A percentile compares a stretch with the other conserved stretches of the same genome.
Conservation (phyloP, 1,140 invertebrate genomes). For the Physella acuta region DNA sequence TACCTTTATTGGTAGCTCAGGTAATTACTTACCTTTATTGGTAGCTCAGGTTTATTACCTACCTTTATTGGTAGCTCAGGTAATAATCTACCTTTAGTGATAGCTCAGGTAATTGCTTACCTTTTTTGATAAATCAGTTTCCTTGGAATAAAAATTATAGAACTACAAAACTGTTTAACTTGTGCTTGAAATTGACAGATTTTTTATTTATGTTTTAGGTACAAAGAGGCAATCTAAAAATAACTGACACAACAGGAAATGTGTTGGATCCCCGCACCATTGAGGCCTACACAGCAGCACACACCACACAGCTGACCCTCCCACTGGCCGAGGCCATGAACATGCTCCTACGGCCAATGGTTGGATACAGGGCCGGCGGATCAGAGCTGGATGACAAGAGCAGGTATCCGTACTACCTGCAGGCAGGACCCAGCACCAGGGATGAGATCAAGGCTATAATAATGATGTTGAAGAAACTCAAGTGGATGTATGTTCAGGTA, state of each 20-base stretch:
- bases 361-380: conserved; percentile 71
- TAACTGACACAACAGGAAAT: conserved; percentile 36
- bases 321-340: conserved; percentile 46
- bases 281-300: conserved; percentile 45
- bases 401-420: conserved; percentile 74
- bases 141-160: no score
- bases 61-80: no score
- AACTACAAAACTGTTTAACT: no score
- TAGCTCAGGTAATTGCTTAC: conserved; percentile 27
- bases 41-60: no score
- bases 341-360: conserved; percentile 73
- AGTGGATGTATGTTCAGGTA: conserved; percentile 48
- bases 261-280: conserved; percentile 40
- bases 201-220: conserved; percentile 33
- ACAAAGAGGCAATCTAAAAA: conserved; percentile 32
- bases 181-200: no score
- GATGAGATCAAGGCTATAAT: conserved; percentile 74
- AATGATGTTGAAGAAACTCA: conserved; percentile 41
- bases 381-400: conserved; percentile 42
- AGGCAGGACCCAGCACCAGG: conserved; percentile 76
- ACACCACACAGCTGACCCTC: conserved; percentile 29
- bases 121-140: background rate
- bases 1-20: no score
- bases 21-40: no score
- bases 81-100: background rate